Conservation (phyloP, 2,888 invertebrate species). For the Eretmocerus hayati region DNA sequence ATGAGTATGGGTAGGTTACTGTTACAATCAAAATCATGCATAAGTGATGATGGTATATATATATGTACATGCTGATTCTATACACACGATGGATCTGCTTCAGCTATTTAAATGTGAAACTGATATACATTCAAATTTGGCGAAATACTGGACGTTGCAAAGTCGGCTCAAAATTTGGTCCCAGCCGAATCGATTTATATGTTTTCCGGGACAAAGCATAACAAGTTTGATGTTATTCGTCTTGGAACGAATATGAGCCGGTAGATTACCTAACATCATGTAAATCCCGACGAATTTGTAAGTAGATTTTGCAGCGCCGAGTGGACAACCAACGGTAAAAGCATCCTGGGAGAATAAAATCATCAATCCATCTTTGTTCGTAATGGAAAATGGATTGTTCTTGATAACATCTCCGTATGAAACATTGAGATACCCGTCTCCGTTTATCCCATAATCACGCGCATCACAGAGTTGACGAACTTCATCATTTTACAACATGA, state of each 20-base stretch:
- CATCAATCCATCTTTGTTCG: constrained; percentile 6
- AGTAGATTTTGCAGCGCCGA: not conserved
- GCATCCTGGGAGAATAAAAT: constrained; percentile 23
- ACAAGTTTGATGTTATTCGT: constrained; percentile 18
- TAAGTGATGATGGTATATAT: too few species aligned
- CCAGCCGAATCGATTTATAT: constrained; percentile 3
- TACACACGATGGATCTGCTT: too few species aligned
- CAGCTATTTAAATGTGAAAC: too few species aligned
- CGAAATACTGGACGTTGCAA: too few species aligned
- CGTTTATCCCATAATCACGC: not conserved
- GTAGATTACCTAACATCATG: not conserved
- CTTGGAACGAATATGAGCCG: constrained; percentile 2
- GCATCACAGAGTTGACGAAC: not conserved
- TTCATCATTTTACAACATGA: constrained; percentile 1
- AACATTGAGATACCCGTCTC: too few species aligned
- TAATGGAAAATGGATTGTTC: not conserved
- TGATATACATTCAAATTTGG: too few species aligned
- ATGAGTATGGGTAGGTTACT: too few species aligned
- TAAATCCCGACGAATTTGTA: constrained; percentile 11
- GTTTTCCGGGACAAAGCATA: constrained; percentile 17
- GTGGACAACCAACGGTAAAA: constrained; percentile 23
- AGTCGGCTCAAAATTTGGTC: not conserved
- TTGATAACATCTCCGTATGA: not conserved
- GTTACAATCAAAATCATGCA: too few species aligned
- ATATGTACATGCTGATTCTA: too few species aligned